Evolutionary conservation across 2,888 invertebrate genomes (phyloP).

Genomic region (Tetragonula carbonaria): DNA sequence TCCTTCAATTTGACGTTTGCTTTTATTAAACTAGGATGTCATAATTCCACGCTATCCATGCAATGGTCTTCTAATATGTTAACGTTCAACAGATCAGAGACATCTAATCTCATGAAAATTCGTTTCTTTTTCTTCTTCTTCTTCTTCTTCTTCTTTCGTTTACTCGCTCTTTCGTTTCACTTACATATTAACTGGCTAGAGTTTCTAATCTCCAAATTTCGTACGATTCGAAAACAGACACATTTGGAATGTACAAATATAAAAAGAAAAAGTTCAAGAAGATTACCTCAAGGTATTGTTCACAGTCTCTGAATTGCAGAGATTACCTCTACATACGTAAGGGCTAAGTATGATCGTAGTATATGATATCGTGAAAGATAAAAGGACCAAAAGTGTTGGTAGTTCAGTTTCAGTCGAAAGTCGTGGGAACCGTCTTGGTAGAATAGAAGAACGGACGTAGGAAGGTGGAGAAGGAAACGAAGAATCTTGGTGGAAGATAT

Average conservation of each 20-base stretch:
- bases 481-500: constrained; percentile 47
- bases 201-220: neutral
- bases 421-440: constrained; percentile 70
- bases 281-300: too few relatives aligned
- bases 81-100: neutral
- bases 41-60: constrained; percentile 15
- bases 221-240: neutral
- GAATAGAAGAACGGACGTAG: constrained; percentile 50
- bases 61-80: constrained; percentile 13
- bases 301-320: too few relatives aligned
- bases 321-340: too few relatives aligned
- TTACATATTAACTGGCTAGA: neutral
- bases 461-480: constrained; percentile 52
- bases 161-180: neutral
- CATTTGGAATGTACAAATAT: neutral
- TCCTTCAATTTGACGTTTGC: constrained; percentile 21
- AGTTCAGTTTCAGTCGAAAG: constrained; percentile 60
- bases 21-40: constrained; percentile 32
- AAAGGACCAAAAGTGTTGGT: constrained; percentile 52
- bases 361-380: neutral
- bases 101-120: neutral
- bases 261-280: too few relatives aligned
- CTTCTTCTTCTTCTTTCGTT: neutral
- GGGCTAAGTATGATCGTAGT: neutral
- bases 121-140: too few relatives aligned